phyloP scores from a whole-genome alignment of 2,888 invertebrate genomes.

The Ornithoptera alexandrae region DNA sequence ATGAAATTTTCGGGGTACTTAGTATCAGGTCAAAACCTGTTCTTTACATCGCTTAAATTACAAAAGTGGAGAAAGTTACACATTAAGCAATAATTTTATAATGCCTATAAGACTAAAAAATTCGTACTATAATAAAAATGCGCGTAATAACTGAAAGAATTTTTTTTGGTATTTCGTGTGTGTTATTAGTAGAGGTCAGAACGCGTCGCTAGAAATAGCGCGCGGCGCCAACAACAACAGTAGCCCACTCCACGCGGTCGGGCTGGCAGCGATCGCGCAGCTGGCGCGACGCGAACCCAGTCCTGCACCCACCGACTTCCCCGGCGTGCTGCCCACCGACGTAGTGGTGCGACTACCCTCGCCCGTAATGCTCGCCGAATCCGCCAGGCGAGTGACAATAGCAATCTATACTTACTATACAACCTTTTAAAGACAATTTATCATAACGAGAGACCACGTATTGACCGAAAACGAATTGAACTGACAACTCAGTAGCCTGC shows the following conservation, averaged over 20 bases:
- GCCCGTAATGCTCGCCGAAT: conserved; percentile 54
- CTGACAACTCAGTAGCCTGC: too few relatives aligned
- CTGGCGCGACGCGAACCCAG: conserved; percentile 76
- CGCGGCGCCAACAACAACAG: conserved; percentile 81
- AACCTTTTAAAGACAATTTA: not conserved
- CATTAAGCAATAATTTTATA: too few relatives aligned
- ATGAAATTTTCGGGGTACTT: too few relatives aligned
- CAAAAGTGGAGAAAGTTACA: too few relatives aligned
- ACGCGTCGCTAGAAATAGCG: conserved; percentile 68
- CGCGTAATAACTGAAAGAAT: too few relatives aligned
- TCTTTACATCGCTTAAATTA: too few relatives aligned
- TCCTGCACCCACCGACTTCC: conserved; percentile 73
- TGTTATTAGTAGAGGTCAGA: conserved; percentile 49
- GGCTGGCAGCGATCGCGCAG: conserved; percentile 88
- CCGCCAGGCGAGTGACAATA: conserved; percentile 42
- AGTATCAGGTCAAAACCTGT: too few relatives aligned
- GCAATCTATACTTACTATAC: not conserved
- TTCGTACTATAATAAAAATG: too few relatives aligned
- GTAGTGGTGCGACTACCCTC: conserved; percentile 73
- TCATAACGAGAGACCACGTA: too few relatives aligned
- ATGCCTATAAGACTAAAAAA: too few relatives aligned
- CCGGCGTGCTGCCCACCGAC: conserved; percentile 74
- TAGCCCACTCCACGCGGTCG: conserved; percentile 84
- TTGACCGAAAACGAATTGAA: too few relatives aligned
- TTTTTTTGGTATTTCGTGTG: not conserved